A percentile compares a stretch with the other conserved stretches of the same genome.
phyloP scores from a whole-genome alignment of 2,113 vertebrate species.

The Sinocyclocheilus grahami region DNA sequence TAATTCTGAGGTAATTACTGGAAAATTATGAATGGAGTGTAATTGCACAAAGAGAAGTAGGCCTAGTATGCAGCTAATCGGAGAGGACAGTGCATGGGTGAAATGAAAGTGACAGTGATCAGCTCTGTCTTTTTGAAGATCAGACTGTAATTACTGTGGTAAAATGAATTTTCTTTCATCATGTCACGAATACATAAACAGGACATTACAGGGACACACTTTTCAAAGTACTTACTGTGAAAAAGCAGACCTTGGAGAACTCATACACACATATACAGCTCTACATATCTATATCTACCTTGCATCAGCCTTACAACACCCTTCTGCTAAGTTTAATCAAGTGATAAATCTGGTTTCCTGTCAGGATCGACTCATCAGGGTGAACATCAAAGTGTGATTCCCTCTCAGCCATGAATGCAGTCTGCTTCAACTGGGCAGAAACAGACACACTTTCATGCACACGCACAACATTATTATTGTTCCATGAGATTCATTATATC shows the following conservation, averaged over 20 bases:
- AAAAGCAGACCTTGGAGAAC: background rate
- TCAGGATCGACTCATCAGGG: conserved; percentile 37
- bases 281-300: conserved; percentile 39
- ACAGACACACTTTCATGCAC: background rate
- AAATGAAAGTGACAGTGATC: conserved; percentile 2
- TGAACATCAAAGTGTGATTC: conserved; percentile 47
- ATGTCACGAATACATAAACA: conserved; percentile 26
- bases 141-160: conserved; percentile 16
- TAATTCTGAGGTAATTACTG: background rate
- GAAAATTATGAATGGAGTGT: conserved; percentile 9
- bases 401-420: conserved; percentile 19
- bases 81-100: conserved; percentile 7
- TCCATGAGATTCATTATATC: conserved; percentile 44
- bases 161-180: conserved; percentile 23
- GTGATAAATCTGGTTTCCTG: conserved; percentile 60
- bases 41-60: conserved; percentile 1
- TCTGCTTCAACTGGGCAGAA: conserved; percentile 36
- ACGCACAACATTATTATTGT: conserved; percentile 20
- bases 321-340: conserved; percentile 52
- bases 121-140: conserved; percentile 6
- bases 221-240: conserved; percentile 1
- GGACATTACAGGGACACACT: conserved; percentile 5
- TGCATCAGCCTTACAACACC: conserved; percentile 29
- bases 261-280: background rate
- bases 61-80: background rate